phyloP scores from a whole-genome alignment of 2,888 invertebrate genomes.

The Tuberolachnus salignus region DNA sequence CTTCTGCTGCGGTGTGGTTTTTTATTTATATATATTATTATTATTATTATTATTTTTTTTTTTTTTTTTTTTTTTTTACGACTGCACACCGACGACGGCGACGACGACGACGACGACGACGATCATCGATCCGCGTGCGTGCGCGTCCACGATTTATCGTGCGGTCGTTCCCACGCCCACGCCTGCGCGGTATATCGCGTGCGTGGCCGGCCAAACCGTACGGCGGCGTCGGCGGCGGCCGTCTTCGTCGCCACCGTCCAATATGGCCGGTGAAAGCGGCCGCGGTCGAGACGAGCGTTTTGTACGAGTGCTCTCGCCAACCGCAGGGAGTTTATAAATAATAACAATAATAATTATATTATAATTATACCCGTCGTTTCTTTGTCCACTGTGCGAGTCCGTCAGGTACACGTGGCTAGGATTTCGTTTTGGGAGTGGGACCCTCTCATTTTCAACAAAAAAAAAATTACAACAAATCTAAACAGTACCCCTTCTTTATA shows the following conservation, averaged over 20 bases:
- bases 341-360: too few relatives aligned
- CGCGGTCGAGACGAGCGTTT: neutral
- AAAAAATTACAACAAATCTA: too few relatives aligned
- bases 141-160: conserved; percentile 54
- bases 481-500: too few relatives aligned
- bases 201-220: conserved; percentile 5
- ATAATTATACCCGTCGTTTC: too few relatives aligned
- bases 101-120: conserved; percentile 36
- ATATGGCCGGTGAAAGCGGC: conserved; percentile 47
- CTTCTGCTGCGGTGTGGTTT: conserved; percentile 36
- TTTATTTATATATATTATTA: conserved; percentile 51
- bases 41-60: conserved; percentile 31
- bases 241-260: conserved; percentile 33
- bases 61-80: conserved; percentile 46
- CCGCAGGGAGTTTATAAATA: neutral
- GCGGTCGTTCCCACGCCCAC: conserved; percentile 55
- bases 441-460: too few relatives aligned
- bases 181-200: conserved; percentile 20
- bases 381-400: too few relatives aligned
- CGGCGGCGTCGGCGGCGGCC: neutral
- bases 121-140: conserved; percentile 54
- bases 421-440: too few relatives aligned
- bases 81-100: conserved; percentile 30
- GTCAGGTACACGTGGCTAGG: too few relatives aligned
- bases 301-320: neutral